A percentile compares a stretch with the other conserved stretches of the same genome.
Evolutionary conservation across 2,113 vertebrate genomes (phyloP).

Genomic region (Ptychochromis oligacanthus): DNA sequence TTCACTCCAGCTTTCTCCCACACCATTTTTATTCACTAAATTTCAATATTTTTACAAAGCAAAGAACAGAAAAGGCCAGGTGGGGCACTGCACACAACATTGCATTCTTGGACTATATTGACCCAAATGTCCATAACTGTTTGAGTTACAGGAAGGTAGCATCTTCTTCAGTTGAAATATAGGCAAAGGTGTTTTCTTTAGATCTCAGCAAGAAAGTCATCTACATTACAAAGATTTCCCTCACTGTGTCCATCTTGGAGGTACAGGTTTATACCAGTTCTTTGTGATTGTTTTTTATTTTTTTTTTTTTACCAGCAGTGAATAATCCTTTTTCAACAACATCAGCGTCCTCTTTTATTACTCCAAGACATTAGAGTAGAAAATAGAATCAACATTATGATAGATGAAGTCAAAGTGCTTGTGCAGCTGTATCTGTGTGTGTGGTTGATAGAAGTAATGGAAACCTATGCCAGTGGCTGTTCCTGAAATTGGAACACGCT

Average conservation of each 20-base stretch:
- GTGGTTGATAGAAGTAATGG: constrained; percentile 11
- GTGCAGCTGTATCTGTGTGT: not conserved
- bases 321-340: too few relatives aligned
- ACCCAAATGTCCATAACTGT: not conserved
- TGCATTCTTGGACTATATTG: not conserved
- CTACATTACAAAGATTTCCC: not conserved
- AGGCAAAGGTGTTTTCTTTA: not conserved
- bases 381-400: constrained; percentile 10
- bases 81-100: too few relatives aligned
- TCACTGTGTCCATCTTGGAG: not conserved
- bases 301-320: too few relatives aligned
- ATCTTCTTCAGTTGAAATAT: too few relatives aligned
- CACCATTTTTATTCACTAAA: too few relatives aligned
- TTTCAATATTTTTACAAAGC: too few relatives aligned
- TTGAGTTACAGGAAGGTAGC: not conserved
- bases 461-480: not conserved
- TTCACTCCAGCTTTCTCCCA: too few relatives aligned
- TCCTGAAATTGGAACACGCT: constrained; percentile 42
- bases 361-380: not conserved
- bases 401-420: not conserved
- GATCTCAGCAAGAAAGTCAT: not conserved
- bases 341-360: too few relatives aligned
- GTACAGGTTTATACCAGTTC: not conserved
- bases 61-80: too few relatives aligned
- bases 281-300: not conserved